phyloP scores from a whole-genome alignment of 2,113 vertebrate genomes.

The Laterallus jamaicensis region DNA sequence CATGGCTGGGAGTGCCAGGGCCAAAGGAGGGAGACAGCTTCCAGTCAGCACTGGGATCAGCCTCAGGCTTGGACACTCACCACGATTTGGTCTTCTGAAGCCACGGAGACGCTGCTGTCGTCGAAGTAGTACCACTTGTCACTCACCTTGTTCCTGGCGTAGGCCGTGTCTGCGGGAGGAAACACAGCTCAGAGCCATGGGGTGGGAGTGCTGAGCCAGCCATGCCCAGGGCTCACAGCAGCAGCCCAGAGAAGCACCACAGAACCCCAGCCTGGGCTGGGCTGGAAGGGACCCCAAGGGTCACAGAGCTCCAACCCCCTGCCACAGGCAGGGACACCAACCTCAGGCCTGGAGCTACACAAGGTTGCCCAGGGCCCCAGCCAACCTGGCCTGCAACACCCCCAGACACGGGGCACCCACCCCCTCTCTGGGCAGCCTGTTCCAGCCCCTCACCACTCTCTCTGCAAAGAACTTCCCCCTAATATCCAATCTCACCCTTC shows the following conservation, averaged over 20 bases:
- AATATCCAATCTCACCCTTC: too few relatives aligned
- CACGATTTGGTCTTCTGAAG: constrained; percentile 97
- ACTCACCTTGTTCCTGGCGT: constrained; percentile 91
- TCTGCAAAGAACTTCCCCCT: too few relatives aligned
- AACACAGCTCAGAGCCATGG: background rate
- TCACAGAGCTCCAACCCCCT: too few relatives aligned
- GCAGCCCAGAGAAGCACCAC: accelerated
- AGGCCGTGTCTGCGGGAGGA: constrained; percentile 86
- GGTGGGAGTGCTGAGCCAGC: background rate
- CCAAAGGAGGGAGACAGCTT: background rate
- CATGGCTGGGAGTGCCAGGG: background rate
- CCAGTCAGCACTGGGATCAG: background rate
- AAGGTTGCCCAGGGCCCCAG: too few relatives aligned
- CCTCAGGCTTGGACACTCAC: constrained; percentile 75
- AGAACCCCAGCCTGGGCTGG: too few relatives aligned
- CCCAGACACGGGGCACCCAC: too few relatives aligned
- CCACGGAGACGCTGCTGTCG: constrained; percentile 90
- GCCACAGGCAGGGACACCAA: too few relatives aligned
- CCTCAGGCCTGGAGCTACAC: too few relatives aligned
- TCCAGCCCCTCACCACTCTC: too few relatives aligned
- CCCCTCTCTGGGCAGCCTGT: too few relatives aligned
- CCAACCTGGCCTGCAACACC: too few relatives aligned
- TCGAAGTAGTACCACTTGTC: constrained; percentile 96
- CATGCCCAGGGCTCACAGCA: background rate
- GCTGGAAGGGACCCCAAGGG: too few relatives aligned